Conservation (phyloP, 2,113 vertebrate genomes). For the Elanus axillaris region DNA sequence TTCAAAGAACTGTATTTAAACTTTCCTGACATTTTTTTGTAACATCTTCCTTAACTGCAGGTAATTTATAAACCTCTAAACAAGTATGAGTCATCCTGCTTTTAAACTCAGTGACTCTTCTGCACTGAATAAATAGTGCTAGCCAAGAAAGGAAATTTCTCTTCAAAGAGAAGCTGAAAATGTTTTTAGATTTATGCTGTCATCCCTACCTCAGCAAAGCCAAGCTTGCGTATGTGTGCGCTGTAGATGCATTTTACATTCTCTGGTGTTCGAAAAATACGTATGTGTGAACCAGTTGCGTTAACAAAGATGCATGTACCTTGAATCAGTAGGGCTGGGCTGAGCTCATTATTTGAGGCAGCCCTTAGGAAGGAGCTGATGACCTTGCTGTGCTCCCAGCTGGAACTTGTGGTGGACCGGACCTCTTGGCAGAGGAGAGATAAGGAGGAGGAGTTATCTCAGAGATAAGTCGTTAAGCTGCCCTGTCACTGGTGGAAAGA, state of each 20-base stretch:
- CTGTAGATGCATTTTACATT: not conserved
- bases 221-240: not conserved
- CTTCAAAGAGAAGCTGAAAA: not conserved
- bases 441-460: not conserved
- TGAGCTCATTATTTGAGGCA: not conserved
- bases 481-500: not conserved
- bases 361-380: not conserved
- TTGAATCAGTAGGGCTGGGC: not conserved
- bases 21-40: not conserved
- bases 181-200: not conserved
- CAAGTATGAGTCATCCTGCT: constrained; percentile 30
- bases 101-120: constrained; percentile 7
- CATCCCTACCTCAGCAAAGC: constrained; percentile 1
- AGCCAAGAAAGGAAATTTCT: not conserved
- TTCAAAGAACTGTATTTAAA: constrained; percentile 30
- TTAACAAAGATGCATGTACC: accelerated
- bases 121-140: not conserved
- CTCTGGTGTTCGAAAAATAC: not conserved
- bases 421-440: not conserved
- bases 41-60: not conserved
- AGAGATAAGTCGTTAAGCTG: not conserved
- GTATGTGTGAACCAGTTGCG: accelerated
- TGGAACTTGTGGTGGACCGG: not conserved
- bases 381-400: not conserved
- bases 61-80: constrained; percentile 25